Percentiles rank a stretch among this genome's conserved stretches.
These are phyloP conservation scores for Apostichopus japonicus DNA, from an alignment of 35 echinoderm and acorn worm genomes.

Conservation along the genomic window DNA sequence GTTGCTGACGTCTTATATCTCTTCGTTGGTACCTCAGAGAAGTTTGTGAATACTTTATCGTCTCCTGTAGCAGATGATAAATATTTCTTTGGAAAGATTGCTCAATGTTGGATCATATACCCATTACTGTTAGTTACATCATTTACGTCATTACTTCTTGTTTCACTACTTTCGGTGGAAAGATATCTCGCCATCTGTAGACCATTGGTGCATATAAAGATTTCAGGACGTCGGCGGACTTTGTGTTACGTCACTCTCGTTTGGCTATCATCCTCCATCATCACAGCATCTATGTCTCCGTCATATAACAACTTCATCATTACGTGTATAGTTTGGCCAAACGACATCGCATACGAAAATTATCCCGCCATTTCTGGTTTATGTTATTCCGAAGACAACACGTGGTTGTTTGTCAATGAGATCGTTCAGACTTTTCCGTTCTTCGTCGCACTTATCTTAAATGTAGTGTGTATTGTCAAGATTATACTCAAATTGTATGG, in stretches of 20 bases:
- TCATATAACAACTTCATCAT: slow-evolving; percentile 31
- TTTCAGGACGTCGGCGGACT: slow-evolving; percentile 16
- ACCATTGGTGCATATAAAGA: slow-evolving; percentile 52
- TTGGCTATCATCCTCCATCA: slow-evolving; percentile 39
- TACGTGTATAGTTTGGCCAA: slow-evolving; percentile 25
- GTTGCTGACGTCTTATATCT: slow-evolving; percentile 64
- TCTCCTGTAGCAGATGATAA: slow-evolving; percentile 52
- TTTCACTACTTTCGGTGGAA: slow-evolving; percentile 64
- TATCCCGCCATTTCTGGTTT: slow-evolving; percentile 50
- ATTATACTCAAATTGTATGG: slow-evolving; percentile 52
- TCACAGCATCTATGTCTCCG: slow-evolving; percentile 55
- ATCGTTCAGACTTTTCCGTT: slow-evolving; percentile 55
- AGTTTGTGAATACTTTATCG: slow-evolving; percentile 48
- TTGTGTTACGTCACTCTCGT: slow-evolving; percentile 27
- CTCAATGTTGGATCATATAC: slow-evolving; percentile 35
- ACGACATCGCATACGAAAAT: not conserved
- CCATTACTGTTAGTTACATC: slow-evolving; percentile 33
- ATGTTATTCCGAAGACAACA: slow-evolving; percentile 20
- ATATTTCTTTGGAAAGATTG: slow-evolving; percentile 30
- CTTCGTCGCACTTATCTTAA: slow-evolving; percentile 63
- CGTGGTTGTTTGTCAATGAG: slow-evolving; percentile 18
- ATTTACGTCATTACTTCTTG: slow-evolving; percentile 58
- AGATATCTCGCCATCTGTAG: slow-evolving; percentile 71
- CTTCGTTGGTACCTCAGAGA: slow-evolving; percentile 62
- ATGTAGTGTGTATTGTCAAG: slow-evolving; percentile 29